Evolutionary conservation across 2,888 invertebrate genomes (phyloP), one percentile per base, ranked within the genome.

Genomic region (Timandra comae): DNA sequence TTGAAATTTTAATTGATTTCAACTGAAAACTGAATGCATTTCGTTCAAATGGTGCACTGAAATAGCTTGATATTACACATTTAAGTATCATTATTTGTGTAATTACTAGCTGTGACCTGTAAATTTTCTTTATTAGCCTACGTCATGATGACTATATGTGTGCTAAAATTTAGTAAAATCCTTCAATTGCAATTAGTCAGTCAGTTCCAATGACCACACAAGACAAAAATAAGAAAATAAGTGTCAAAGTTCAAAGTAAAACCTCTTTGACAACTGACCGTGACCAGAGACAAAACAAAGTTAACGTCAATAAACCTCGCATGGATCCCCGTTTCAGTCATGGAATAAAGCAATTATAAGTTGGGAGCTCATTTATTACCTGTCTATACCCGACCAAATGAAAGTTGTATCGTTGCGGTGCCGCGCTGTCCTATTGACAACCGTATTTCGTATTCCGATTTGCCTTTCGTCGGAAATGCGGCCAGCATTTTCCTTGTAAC

Each of bases 281-380:
- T 16, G 52, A 51, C 52, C 57, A 51, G 63, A 63, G 63, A 66
- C 68, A 63, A 67, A 63, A 60, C 63, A 63, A 56, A 59, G 61
- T 60, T 64, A 53, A 56, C 54, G 56, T 42, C 48, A 43, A 43
- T 42, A 56, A 41, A 16, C 3, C 16, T 16, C 16, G 3, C 16
- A 16, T n/a, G n/a, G n/a, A n/a, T 16, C 16, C 16, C 16, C 40
- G 22, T 23, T 31, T 38, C 26, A 63, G 68, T 68, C 70, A 69
- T 71, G 71, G 74, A 82, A 84, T 81, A 74, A 80, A 81, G 81
- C 82, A 82, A 82, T 84, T 84, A 82, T 79, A 84, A 82, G 80
- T 84, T 82, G 63, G 67, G n/a, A 72, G 65, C 70, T 77, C 79
- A 77, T 81, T 81, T 81, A 84, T 84, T 74, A 74, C 77, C 65